Base-by-base conservation (phyloP, 2,797 vertebrate genomes). In the Lacerta agilis region DNA sequence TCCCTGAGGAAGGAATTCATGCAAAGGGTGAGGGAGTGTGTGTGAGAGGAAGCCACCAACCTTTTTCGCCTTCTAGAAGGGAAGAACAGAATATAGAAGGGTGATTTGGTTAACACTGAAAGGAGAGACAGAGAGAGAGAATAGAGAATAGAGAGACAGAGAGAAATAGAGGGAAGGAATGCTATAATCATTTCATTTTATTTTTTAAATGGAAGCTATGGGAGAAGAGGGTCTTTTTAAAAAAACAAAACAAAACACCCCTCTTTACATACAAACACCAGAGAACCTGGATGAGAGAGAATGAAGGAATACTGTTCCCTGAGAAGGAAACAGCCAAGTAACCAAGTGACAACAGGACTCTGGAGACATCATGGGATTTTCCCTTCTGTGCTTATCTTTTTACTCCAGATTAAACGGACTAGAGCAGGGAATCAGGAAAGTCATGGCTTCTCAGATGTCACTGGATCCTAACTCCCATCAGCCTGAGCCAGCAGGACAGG, bases 31-130 rank as follows among this genome's bases (percentile, higher is more conserved):
- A 88, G 91, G 78, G 83, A 76, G 83, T 45, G 91, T 92, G 87
- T 90, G 82, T 92, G 89, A 90, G 83, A 83, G 79, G 86, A 87
- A 78, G 92, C 90, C 95, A 97, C 96, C 96, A 95, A 97, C 96
- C 96, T 97, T 94, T 96, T 97, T 93, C 96, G 96, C 92, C 86
- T 96, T 97, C 96, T 97, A 96, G 90, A 93, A 96, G 95, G 94
- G 71, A 87, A 73, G 77, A n/a, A 38, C 27, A 55, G 61, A 76
- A 43, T n/a, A 72, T 1, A 72, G 73, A 64, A 18, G 45, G 33
- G 20, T 66, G 61, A 69, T 66, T 38, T 8, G 67, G 33, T 36
- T 69, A n/a, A 45, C n/a, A 27, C 4, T 20, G 13, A 33, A 27
- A 81, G 49, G 1, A 61, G 18, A 80, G 10, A 43, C 5, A 73